Conservation (phyloP, 2,797 vertebrate genomes). For the Buphagus erythrorhynchus region DNA sequence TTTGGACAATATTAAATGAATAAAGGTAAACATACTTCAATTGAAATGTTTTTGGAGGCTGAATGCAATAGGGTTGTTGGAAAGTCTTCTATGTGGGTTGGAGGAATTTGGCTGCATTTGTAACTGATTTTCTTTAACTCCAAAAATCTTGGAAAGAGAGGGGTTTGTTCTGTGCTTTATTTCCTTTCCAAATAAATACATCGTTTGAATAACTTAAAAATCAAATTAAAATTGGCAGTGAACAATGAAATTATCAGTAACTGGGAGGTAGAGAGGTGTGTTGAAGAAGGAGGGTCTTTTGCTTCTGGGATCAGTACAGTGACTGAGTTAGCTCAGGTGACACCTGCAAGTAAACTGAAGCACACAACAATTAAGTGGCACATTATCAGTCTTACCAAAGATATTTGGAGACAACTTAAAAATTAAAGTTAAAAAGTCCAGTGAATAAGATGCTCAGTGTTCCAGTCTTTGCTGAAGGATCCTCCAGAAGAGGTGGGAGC, state of each 20-base stretch:
- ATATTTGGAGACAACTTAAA: neutral
- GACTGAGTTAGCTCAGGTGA: neutral
- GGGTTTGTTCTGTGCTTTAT: neutral
- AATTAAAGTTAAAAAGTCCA: neutral
- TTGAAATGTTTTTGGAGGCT: constrained; percentile 58
- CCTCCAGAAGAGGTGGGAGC: neutral
- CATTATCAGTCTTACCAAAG: neutral
- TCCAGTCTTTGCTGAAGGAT: neutral
- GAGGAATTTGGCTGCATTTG: constrained; percentile 53
- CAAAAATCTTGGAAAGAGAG: neutral
- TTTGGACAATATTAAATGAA: constrained; percentile 66
- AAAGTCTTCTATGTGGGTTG: constrained; percentile 4
- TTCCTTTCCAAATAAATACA: neutral
- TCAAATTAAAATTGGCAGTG: neutral
- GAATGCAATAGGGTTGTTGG: constrained; percentile 21
- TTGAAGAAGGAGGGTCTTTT: neutral
- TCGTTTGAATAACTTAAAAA: neutral
- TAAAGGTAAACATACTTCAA: constrained; percentile 71
- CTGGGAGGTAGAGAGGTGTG: neutral
- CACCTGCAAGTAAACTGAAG: neutral
- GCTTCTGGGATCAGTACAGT: accelerated
- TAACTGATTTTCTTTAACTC: constrained; percentile 25
- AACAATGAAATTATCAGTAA: neutral
- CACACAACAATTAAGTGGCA: too few species aligned
- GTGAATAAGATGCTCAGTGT: accelerated